A percentile compares a stretch with the other conserved stretches of the same genome.
Conservation (phyloP, 2,888 invertebrate species). For the Metellina segmentata region DNA sequence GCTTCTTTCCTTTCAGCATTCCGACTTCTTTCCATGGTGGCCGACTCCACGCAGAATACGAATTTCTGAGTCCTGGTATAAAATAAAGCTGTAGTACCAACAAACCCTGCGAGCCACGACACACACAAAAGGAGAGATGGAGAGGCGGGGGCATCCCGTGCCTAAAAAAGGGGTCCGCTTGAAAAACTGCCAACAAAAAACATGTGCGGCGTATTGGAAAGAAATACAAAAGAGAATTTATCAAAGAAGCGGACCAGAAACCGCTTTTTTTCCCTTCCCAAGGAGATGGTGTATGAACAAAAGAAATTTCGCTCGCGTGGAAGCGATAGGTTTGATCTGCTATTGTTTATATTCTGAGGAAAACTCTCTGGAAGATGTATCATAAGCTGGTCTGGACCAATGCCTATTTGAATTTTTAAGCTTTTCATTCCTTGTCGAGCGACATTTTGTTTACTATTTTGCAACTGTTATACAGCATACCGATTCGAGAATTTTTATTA, state of each 20-base stretch:
- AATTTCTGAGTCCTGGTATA: slow-evolving; percentile 8
- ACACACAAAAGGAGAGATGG: neutral
- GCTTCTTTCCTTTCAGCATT: neutral
- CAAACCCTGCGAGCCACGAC: neutral
- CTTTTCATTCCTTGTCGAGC: neutral
- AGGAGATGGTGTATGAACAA: neutral
- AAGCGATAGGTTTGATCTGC: slow-evolving; percentile 1
- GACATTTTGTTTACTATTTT: neutral
- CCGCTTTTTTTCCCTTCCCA: neutral
- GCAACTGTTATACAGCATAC: neutral
- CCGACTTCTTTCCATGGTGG: neutral
- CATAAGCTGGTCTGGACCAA: neutral
- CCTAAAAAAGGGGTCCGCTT: neutral
- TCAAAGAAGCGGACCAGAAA: slow-evolving; percentile 1
- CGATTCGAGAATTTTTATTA: too few species aligned
- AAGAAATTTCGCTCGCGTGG: neutral
- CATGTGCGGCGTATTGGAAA: neutral
- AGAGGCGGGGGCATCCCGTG: neutral
- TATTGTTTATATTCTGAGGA: neutral
- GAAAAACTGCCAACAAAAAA: slow-evolving; percentile 1
- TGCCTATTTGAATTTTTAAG: slow-evolving; percentile 1
- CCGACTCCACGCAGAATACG: neutral
- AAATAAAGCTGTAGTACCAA: slow-evolving; percentile 13
- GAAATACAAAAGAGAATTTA: slow-evolving; percentile 9
- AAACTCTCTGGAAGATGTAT: neutral